Evolutionary conservation across 92 coral and sea anemone species (phyloP).

Genomic region (Porites rus): DNA sequence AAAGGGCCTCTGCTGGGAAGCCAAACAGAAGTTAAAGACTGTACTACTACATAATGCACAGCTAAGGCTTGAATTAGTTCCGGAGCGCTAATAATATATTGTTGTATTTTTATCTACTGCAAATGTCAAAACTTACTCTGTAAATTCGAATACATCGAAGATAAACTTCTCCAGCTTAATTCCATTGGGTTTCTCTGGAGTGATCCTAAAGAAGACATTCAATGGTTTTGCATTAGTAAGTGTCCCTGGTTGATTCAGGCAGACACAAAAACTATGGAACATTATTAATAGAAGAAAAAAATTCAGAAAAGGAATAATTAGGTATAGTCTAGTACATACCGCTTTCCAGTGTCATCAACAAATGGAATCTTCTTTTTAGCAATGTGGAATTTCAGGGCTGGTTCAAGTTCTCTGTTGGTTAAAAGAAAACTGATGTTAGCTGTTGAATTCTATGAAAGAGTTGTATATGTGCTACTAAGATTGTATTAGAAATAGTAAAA

Average conservation of each 20-base stretch:
- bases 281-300: no score
- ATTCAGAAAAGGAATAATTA: no score
- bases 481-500: no score
- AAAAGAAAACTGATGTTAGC: background rate
- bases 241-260: no score
- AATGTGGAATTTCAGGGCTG: slow-evolving; percentile 77
- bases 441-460: background rate
- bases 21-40: no score
- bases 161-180: slow-evolving; percentile 97
- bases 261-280: no score
- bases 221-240: no score
- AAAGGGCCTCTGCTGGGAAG: no score
- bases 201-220: slow-evolving; percentile 47
- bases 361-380: slow-evolving; percentile 95
- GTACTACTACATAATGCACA: no score
- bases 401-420: slow-evolving; percentile 28
- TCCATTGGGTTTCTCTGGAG: slow-evolving; percentile 82
- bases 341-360: slow-evolving; percentile 79
- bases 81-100: background rate
- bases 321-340: slow-evolving; percentile 40
- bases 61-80: no score
- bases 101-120: slow-evolving; percentile 48
- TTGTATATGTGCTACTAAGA: no score
- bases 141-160: slow-evolving; percentile 95
- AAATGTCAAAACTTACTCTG: slow-evolving; percentile 83